Evolutionary conservation across 2,888 invertebrate genomes (phyloP).

Genomic region (Tenthredo scrophulariae): DNA sequence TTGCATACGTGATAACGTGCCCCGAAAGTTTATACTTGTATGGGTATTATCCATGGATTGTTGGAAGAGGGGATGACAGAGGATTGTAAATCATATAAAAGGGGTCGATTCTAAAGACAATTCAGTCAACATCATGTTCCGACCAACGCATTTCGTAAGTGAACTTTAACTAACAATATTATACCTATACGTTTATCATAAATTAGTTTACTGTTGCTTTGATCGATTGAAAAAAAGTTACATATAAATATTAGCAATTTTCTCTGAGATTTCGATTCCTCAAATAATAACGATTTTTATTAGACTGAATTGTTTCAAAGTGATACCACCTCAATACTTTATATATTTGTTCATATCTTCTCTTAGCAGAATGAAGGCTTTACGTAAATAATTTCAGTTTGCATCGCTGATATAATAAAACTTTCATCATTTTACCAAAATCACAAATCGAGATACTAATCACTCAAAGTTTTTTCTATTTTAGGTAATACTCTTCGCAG

Average conservation of each 20-base stretch:
- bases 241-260: background rate
- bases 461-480: background rate
- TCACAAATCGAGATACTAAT: background rate
- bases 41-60: background rate
- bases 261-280: background rate
- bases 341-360: too few relatives aligned
- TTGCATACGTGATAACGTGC: background rate
- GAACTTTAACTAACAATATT: background rate
- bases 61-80: slow-evolving; percentile 35
- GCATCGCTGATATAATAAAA: background rate
- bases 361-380: background rate
- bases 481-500: slow-evolving; percentile 33
- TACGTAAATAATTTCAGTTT: background rate
- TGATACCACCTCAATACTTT: background rate
- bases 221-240: background rate
- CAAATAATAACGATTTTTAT: background rate
- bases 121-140: slow-evolving; percentile 34
- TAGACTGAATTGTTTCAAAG: background rate
- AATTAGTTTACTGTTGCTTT: background rate
- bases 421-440: background rate
- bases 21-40: background rate
- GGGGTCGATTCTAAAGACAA: background rate
- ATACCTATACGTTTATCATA: background rate
- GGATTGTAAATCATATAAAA: slow-evolving; percentile 31
- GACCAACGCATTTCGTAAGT: slow-evolving; percentile 44